phyloP scores from a whole-genome alignment of 2,113 vertebrate genomes.

The Athene noctua region DNA sequence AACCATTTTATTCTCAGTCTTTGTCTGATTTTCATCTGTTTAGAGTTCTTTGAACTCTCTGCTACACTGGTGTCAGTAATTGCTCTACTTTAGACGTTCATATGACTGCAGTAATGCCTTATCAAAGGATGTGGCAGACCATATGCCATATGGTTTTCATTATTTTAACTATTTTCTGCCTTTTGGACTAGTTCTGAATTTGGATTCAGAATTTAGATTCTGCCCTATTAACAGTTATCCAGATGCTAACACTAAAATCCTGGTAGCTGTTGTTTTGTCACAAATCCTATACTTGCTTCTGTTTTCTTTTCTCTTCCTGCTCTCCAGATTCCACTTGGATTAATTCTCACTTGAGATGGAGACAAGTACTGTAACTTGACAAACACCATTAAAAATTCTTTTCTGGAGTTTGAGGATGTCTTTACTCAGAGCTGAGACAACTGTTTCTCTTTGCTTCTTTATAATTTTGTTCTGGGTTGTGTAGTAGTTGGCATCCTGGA shows the following conservation, averaged over 20 bases:
- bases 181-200: neutral
- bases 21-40: neutral
- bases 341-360: neutral
- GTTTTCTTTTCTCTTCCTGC: neutral
- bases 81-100: neutral
- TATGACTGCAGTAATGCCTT: neutral
- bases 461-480: neutral
- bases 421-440: neutral
- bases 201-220: neutral
- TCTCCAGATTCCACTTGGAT: neutral
- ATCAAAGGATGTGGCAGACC: neutral
- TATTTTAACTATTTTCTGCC: neutral
- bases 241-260: neutral
- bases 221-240: neutral
- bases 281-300: neutral
- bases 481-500: neutral
- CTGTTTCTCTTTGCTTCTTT: neutral
- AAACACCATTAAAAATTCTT: neutral
- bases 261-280: neutral
- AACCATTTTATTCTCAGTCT: neutral
- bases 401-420: neutral
- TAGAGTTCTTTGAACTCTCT: neutral
- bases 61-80: neutral
- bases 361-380: neutral
- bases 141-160: neutral